Percentiles rank a stretch among this genome's conserved stretches.
These are phyloP conservation scores for Antennarius striatus DNA, from an alignment of 2,113 vertebrate species.

Conservation along the genomic window DNA sequence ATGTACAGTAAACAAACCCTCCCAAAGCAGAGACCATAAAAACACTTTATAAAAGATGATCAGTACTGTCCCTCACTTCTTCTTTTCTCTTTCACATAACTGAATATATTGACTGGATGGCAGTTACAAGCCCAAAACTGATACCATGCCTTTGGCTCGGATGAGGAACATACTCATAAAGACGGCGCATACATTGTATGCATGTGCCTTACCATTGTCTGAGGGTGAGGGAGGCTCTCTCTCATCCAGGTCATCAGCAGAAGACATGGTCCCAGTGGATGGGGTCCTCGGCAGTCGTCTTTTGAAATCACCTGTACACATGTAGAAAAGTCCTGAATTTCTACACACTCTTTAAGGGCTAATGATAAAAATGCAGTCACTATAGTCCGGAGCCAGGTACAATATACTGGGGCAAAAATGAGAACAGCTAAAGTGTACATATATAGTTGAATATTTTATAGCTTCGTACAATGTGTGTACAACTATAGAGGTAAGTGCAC, in stretches of 20 bases:
- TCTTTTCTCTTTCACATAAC: conserved; percentile 10
- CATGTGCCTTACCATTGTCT: conserved; percentile 83
- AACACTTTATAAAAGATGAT: background rate
- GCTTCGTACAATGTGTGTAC: conserved; percentile 1
- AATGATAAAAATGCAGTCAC: background rate
- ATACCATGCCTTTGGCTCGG: background rate
- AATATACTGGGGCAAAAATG: background rate
- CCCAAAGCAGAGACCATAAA: background rate
- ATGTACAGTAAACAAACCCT: conserved; percentile 2
- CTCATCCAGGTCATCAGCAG: conserved; percentile 97
- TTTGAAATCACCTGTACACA: conserved; percentile 89
- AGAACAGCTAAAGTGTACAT: background rate
- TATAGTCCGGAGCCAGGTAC: background rate
- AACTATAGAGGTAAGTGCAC: conserved; percentile 32
- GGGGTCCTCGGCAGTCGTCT: conserved; percentile 92
- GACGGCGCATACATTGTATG: conserved; percentile 7
- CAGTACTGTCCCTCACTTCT: background rate
- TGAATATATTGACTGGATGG: background rate
- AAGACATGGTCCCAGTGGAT: conserved; percentile 98
- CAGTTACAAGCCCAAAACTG: background rate
- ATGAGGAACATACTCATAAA: background rate
- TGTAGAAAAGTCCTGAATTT: background rate
- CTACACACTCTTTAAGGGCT: background rate
- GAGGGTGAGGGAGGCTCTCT: conserved; percentile 91
- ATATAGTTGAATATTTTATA: background rate